Percentiles rank a stretch among this genome's conserved stretches.
phyloP scores from a whole-genome alignment of 2,888 invertebrate species.

The Heliconius cydno region DNA sequence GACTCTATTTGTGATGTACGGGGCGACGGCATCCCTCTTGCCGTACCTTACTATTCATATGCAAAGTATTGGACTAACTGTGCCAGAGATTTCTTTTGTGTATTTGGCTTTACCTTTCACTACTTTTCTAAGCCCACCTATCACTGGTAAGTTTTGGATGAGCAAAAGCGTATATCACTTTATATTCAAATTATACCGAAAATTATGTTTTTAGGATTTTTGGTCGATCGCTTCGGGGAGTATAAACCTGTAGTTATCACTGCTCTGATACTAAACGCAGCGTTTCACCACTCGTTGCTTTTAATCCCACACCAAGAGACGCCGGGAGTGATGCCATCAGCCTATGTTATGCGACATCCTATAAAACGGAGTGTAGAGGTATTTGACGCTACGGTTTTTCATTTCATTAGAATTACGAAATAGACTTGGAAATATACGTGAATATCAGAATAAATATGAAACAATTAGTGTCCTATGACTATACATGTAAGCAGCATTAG shows the following conservation, averaged over 20 bases:
- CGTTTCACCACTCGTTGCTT: slow-evolving; percentile 91
- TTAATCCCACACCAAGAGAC: slow-evolving; percentile 91
- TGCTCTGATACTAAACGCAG: slow-evolving; percentile 89
- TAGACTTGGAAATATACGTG: not conserved
- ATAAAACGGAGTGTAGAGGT: slow-evolving; percentile 88
- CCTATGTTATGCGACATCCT: slow-evolving; percentile 90
- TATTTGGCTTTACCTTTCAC: slow-evolving; percentile 94
- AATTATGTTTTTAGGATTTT: slow-evolving; percentile 85
- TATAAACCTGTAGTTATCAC: slow-evolving; percentile 93
- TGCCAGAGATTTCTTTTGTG: slow-evolving; percentile 93
- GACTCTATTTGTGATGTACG: slow-evolving; percentile 92
- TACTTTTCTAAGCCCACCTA: slow-evolving; percentile 92
- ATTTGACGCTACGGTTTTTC: slow-evolving; percentile 46
- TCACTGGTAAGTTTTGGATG: slow-evolving; percentile 85
- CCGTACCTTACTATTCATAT: slow-evolving; percentile 95
- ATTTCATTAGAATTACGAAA: not conserved
- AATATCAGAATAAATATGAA: not conserved
- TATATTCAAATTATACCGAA: not conserved
- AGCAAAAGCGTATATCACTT: not conserved
- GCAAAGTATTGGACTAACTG: slow-evolving; percentile 93
- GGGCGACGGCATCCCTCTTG: slow-evolving; percentile 92
- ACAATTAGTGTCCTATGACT: no score
- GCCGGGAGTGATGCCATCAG: slow-evolving; percentile 88
- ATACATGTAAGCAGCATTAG: no score
- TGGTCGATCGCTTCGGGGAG: slow-evolving; percentile 93